These are phyloP conservation scores for Phrynosoma blainvillii DNA, from an alignment of 2,113 vertebrate species.

Conservation along the genomic window DNA sequence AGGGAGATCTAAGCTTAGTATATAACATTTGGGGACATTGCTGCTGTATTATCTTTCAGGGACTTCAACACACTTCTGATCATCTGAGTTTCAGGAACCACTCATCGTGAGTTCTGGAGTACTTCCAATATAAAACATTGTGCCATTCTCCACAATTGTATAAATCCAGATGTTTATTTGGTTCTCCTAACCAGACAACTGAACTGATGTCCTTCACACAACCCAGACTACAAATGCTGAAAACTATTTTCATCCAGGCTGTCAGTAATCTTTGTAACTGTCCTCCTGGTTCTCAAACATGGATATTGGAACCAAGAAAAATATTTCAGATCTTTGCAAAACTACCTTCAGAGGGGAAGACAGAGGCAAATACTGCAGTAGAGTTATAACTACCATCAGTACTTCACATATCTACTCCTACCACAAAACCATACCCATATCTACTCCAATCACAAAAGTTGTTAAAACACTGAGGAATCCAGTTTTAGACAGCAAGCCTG, in stretches of 20 bases:
- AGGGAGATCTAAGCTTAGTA: background rate
- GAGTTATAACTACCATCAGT: background rate
- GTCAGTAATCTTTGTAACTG: background rate
- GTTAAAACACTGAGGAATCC: background rate
- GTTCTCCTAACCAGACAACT: background rate
- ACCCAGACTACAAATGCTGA: background rate
- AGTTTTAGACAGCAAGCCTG: background rate
- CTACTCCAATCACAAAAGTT: background rate
- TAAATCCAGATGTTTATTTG: background rate
- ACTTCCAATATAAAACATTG: background rate
- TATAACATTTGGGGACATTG: background rate
- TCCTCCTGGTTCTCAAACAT: background rate
- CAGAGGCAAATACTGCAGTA: background rate
- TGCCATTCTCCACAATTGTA: background rate
- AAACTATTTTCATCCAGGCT: background rate
- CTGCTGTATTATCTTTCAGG: background rate
- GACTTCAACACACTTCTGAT: background rate
- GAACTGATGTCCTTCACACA: background rate
- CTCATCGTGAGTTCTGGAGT: accelerated
- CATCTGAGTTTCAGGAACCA: background rate
- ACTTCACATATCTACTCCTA: background rate
- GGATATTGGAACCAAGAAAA: background rate
- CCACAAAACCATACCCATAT: background rate
- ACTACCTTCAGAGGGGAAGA: background rate
- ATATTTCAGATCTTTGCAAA: slow-evolving; percentile 2